Conservation (phyloP, 1,140 invertebrate species). For the Eumeta japonica region DNA sequence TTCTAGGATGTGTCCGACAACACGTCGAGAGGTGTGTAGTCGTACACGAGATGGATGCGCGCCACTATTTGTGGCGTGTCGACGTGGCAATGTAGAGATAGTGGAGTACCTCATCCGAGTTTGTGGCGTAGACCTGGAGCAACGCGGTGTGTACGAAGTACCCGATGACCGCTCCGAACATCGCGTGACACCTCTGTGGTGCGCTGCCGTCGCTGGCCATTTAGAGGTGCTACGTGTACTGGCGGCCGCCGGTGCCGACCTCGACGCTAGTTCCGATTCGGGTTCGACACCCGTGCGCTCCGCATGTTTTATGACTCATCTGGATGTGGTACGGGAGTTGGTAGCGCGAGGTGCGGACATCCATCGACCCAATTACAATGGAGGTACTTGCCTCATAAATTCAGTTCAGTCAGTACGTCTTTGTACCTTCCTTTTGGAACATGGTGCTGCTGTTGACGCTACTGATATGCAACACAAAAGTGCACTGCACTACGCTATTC, state of each 20-base stretch:
- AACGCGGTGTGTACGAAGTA: conserved; percentile 74
- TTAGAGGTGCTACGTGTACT: conserved; percentile 76
- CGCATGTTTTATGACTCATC: conserved; percentile 91
- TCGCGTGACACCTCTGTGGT: conserved; percentile 89
- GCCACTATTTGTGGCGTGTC: conserved; percentile 83
- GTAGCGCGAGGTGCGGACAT: conserved; percentile 85
- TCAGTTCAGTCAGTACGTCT: conserved; percentile 83
- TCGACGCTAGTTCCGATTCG: conserved; percentile 82
- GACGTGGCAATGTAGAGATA: conserved; percentile 81
- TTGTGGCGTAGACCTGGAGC: conserved; percentile 83
- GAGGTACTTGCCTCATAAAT: conserved; percentile 92
- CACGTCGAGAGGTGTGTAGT: conserved; percentile 65
- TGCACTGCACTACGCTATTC: conserved; percentile 91
- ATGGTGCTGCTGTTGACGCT: conserved; percentile 81
- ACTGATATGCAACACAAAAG: conserved; percentile 89
- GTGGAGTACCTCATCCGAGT: conserved; percentile 83
- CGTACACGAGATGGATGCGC: conserved; percentile 74
- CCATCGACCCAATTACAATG: conserved; percentile 83
- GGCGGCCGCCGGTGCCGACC: conserved; percentile 76
- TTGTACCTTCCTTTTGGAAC: conserved; percentile 76
- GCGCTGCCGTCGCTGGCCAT: conserved; percentile 85
- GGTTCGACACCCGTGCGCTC: conserved; percentile 87
- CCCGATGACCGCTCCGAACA: conserved; percentile 62
- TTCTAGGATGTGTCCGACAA: conserved; percentile 51
- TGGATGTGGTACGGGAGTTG: conserved; percentile 71